These are phyloP conservation scores for Grus americana DNA, from an alignment of 2,113 vertebrate species.

Conservation along the genomic window DNA sequence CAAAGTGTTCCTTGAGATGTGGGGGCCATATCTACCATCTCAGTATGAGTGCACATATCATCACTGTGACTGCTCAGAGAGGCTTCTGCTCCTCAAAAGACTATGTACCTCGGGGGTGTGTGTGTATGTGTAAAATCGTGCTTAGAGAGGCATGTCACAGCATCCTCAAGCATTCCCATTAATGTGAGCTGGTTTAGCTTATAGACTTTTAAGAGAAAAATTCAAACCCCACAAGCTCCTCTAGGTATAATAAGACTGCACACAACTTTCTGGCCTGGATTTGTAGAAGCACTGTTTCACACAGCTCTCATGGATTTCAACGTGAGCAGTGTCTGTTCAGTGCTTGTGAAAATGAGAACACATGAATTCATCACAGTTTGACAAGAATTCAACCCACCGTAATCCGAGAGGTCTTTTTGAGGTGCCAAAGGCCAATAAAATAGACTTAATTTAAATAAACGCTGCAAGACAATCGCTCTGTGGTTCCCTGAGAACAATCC, in stretches of 20 bases:
- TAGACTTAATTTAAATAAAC: slow-evolving; percentile 18
- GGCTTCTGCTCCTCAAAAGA: background rate
- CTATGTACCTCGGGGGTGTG: rapidly evolving
- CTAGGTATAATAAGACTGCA: background rate
- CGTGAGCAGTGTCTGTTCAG: background rate
- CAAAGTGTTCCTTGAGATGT: background rate
- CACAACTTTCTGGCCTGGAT: background rate
- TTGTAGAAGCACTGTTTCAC: background rate
- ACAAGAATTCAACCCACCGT: background rate
- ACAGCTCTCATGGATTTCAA: background rate
- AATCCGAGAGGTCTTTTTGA: background rate
- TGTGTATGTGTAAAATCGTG: background rate
- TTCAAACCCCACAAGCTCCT: background rate
- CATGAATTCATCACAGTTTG: background rate
- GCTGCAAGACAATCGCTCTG: background rate
- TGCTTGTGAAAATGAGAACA: background rate
- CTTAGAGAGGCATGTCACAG: background rate
- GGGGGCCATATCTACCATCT: background rate
- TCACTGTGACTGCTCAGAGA: background rate
- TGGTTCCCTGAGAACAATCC: background rate
- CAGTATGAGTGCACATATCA: background rate
- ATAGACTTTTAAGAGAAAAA: background rate
- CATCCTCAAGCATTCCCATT: background rate
- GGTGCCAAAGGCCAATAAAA: background rate
- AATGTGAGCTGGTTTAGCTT: background rate